Evolutionary conservation across 1,140 invertebrate genomes (phyloP).

Genomic region (Microplitis mediator): DNA sequence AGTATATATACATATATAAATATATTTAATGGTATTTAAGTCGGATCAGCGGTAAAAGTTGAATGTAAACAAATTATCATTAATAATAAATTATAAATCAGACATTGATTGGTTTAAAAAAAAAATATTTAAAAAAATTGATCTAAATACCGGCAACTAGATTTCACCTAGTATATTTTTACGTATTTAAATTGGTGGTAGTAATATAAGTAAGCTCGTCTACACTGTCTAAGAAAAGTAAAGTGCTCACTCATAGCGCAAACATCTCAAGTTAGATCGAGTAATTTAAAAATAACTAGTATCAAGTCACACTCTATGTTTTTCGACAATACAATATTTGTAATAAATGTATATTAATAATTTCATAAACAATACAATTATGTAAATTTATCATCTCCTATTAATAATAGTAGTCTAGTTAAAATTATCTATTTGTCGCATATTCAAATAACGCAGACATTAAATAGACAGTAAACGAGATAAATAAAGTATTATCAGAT

Average conservation of each 20-base stretch:
- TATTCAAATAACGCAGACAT: no score
- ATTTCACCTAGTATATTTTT: slow-evolving; percentile 1
- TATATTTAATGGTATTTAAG: no score
- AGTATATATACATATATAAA: no score
- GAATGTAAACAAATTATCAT: no score
- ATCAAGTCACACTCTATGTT: not conserved
- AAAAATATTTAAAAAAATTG: not conserved
- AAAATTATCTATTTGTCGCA: not conserved
- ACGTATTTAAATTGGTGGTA: not conserved
- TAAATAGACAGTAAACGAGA: no score
- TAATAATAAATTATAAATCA: no score
- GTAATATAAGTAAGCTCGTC: not conserved
- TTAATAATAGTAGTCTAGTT: no score
- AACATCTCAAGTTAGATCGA: slow-evolving; percentile 8
- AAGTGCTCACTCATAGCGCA: not conserved
- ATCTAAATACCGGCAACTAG: not conserved
- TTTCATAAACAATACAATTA: no score
- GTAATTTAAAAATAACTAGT: slow-evolving; percentile 16
- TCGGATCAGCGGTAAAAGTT: no score
- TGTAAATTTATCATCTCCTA: no score
- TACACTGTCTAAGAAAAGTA: slow-evolving; percentile 1
- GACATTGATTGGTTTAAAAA: no score
- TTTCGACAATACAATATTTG: not conserved
- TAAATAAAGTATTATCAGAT: no score
- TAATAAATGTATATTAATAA: not conserved